Evolutionary conservation across 92 coral and sea anemone species (phyloP).

Genomic region (Zoanthus sansibaricus): DNA sequence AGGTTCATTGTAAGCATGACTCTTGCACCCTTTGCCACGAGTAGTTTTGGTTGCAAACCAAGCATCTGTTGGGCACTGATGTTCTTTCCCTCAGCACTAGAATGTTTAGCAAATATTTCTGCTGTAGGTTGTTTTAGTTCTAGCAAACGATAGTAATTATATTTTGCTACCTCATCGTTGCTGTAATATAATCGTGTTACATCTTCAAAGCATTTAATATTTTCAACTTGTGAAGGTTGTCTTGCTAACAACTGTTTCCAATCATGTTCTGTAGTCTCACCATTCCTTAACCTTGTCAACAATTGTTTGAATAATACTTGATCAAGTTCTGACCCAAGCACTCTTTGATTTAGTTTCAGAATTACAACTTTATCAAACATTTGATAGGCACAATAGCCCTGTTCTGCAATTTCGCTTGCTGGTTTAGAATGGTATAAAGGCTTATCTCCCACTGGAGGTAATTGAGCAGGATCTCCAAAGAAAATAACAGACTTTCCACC

Average conservation of each 20-base stretch:
- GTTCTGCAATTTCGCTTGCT: conserved; percentile 9
- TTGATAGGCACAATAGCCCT: conserved; percentile 9
- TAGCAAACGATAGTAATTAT: conserved; percentile 5
- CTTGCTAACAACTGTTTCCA: conserved; percentile 8
- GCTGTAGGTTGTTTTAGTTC: not conserved
- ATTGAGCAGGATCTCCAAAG: conserved; percentile 9
- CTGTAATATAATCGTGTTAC: conserved; percentile 6
- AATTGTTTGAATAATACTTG: conserved; percentile 26
- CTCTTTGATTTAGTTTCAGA: conserved; percentile 46
- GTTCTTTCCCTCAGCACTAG: conserved; percentile 9
- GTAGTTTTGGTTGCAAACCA: conserved; percentile 8
- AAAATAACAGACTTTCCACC: conserved; percentile 1
- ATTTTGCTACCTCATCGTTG: conserved; percentile 5
- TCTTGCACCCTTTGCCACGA: conserved; percentile 10
- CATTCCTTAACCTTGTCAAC: conserved; percentile 5
- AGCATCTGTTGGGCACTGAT: conserved; percentile 9
- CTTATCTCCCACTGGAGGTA: conserved; percentile 3
- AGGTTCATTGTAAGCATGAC: conserved; percentile 8
- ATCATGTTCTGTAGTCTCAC: conserved; percentile 7
- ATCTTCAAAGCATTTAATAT: conserved; percentile 5
- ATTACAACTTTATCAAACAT: conserved; percentile 1
- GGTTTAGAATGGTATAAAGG: conserved; percentile 7
- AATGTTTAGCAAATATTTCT: conserved; percentile 5
- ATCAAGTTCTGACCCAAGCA: conserved; percentile 62
- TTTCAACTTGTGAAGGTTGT: conserved; percentile 7